Evolutionary conservation across 1,140 invertebrate species (phyloP).

Genomic region (Caenorhabditis elegans): WBcel235 BX284606.5:4534001-4534500

Average conservation of each 20-base stretch:
- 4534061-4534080: constrained; percentile 21
- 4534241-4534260: neutral
- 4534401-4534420: constrained; percentile 65
- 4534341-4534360: neutral
- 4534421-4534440: constrained; percentile 64
- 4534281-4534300: neutral
- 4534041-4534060: neutral
- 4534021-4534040: constrained; percentile 47
- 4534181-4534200: constrained; percentile 58
- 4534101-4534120: constrained; percentile 64
- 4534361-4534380: neutral
- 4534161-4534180: constrained; percentile 63
- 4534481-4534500: constrained; percentile 60
- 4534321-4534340: no score
- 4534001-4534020: constrained; percentile 56
- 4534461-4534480: constrained; percentile 61
- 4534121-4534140: constrained; percentile 62
- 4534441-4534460: constrained; percentile 47
- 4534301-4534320: no score
- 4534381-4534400: constrained; percentile 60
- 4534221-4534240: no score
- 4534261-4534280: neutral
- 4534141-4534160: constrained; percentile 66
- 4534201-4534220: constrained; percentile 52
- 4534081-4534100: neutral